Percentiles rank a stretch among this genome's conserved stretches.
Conservation (phyloP, 2,888 invertebrate species). For the Drosophila affinis region DNA sequence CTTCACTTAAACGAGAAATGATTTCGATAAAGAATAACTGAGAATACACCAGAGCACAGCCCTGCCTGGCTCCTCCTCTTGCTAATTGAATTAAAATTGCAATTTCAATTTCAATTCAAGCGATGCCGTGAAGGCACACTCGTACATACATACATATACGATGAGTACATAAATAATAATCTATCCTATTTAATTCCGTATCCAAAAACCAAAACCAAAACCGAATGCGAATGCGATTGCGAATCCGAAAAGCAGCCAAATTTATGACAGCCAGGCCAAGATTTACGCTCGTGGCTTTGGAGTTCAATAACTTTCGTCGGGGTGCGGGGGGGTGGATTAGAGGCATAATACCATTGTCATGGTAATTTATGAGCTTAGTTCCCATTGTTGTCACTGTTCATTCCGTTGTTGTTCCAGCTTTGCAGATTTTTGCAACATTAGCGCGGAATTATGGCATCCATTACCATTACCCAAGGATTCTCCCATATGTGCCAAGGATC, state of each 20-base stretch:
- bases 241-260: conserved; percentile 39
- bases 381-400: conserved; percentile 59
- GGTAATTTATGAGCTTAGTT: conserved; percentile 77
- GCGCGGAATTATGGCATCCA: conserved; percentile 66
- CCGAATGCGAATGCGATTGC: conserved; percentile 51
- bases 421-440: conserved; percentile 65
- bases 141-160: conserved; percentile 52
- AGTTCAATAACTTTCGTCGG: conserved; percentile 68
- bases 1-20: conserved; percentile 19
- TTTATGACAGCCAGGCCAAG: conserved; percentile 71
- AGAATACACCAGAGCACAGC: background rate
- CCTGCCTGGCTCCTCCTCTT: conserved; percentile 9
- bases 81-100: conserved; percentile 76
- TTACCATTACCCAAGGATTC: conserved; percentile 63
- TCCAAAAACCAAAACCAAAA: conserved; percentile 52
- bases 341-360: conserved; percentile 75
- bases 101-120: conserved; percentile 47
- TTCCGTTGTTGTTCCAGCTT: conserved; percentile 29
- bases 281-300: conserved; percentile 60
- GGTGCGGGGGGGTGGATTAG: conserved; percentile 63
- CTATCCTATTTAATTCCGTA: conserved; percentile 52
- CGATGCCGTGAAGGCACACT: conserved; percentile 9
- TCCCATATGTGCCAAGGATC: conserved; percentile 57
- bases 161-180: conserved; percentile 63
- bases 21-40: background rate